phyloP scores from a whole-genome alignment of 2,888 invertebrate genomes.

The Epinotia bilunana region DNA sequence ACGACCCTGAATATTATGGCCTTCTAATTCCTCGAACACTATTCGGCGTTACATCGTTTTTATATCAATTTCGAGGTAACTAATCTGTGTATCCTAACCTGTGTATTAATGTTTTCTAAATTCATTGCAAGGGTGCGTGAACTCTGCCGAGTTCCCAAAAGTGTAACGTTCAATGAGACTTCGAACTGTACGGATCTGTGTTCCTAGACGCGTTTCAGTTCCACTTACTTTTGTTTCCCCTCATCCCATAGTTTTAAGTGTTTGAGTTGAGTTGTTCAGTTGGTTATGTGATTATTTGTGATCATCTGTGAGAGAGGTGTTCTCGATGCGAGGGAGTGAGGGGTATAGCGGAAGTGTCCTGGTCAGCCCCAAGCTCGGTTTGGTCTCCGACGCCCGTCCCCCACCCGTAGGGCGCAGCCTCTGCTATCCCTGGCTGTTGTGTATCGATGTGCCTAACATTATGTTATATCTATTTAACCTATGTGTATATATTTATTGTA shows the following conservation, averaged over 20 bases:
- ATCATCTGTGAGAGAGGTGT: slow-evolving; percentile 84
- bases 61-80: slow-evolving; percentile 59
- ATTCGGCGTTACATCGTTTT: slow-evolving; percentile 50
- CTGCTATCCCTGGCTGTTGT: slow-evolving; percentile 84
- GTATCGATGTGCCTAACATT: slow-evolving; percentile 81
- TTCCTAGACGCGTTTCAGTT: slow-evolving; percentile 69
- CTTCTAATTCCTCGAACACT: background rate
- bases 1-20: slow-evolving; percentile 31
- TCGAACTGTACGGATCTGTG: slow-evolving; percentile 64
- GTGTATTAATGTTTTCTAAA: slow-evolving; percentile 40
- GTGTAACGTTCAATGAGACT: slow-evolving; percentile 56
- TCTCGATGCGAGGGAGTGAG: slow-evolving; percentile 84
- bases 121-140: slow-evolving; percentile 66
- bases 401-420: slow-evolving; percentile 81
- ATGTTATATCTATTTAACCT: slow-evolving; percentile 64
- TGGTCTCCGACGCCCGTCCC: slow-evolving; percentile 76
- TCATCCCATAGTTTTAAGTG: slow-evolving; percentile 67
- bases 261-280: slow-evolving; percentile 78
- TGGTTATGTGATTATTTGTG: slow-evolving; percentile 81
- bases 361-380: slow-evolving; percentile 81
- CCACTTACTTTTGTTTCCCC: slow-evolving; percentile 66
- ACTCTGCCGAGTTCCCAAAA: slow-evolving; percentile 61
- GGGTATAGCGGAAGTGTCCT: slow-evolving; percentile 83
- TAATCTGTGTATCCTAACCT: slow-evolving; percentile 38
- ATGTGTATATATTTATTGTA: slow-evolving; percentile 77